Evolutionary conservation across 2,797 vertebrate genomes (phyloP).

Genomic region (Basileuterus tristriatus): DNA sequence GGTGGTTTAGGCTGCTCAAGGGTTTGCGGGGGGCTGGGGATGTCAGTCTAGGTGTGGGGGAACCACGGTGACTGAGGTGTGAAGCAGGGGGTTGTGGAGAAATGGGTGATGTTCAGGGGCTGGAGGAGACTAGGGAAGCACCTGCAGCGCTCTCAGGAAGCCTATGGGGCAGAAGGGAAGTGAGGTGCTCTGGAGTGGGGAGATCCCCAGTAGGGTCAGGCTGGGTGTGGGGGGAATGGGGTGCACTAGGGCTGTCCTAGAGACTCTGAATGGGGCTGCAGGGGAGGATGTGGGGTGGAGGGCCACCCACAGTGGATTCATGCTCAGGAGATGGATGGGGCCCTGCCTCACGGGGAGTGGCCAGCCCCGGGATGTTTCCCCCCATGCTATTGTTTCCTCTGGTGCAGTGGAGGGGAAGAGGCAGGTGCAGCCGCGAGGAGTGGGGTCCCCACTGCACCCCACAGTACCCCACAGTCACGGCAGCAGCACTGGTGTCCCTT

Average conservation of each 20-base stretch:
- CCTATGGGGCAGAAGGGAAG: background rate
- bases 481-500: background rate
- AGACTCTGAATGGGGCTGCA: background rate
- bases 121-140: background rate
- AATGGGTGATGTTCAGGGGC: background rate
- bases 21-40: background rate
- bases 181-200: background rate
- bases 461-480: background rate
- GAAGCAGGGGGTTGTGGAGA: background rate
- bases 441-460: too few species aligned
- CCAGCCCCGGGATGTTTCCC: background rate
- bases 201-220: background rate
- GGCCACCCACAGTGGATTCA: background rate
- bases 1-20: background rate
- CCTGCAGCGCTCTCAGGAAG: background rate
- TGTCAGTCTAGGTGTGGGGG: background rate
- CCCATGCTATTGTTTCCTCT: fast-evolving
- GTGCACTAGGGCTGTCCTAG: background rate
- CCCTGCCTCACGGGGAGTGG: background rate
- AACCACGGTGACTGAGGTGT: background rate
- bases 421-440: background rate
- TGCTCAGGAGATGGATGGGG: background rate
- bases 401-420: background rate
- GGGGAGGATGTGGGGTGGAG: background rate
- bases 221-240: background rate